A percentile compares a stretch with the other conserved stretches of the same genome.
Evolutionary conservation across 1,140 invertebrate genomes (phyloP).

Genomic region (Leucophenga varia): DNA sequence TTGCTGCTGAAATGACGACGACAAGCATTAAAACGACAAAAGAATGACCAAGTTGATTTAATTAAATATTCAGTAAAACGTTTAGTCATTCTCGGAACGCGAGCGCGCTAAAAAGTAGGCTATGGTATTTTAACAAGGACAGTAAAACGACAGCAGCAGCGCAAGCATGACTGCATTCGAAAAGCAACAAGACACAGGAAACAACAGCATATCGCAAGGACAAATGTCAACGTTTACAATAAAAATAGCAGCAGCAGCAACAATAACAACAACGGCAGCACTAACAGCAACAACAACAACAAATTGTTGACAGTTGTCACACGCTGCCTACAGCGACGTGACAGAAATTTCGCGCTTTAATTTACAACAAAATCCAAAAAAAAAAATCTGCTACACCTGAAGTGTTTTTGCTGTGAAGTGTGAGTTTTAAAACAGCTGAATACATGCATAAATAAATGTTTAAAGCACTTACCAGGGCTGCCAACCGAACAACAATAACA

Average conservation of each 20-base stretch:
- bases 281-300: background rate
- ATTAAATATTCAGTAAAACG: constrained; percentile 40
- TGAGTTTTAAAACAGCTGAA: constrained; percentile 20
- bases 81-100: constrained; percentile 10
- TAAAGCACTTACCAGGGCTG: too few relatives aligned
- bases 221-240: constrained; percentile 32
- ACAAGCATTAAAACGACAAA: background rate
- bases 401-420: too few relatives aligned
- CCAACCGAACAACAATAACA: too few relatives aligned
- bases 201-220: background rate
- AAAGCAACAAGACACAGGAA: background rate
- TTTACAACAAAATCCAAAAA: constrained; percentile 16
- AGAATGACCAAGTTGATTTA: constrained; percentile 42
- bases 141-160: background rate
- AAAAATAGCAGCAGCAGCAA: constrained; percentile 21
- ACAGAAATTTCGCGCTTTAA: background rate
- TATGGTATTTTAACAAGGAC: constrained; percentile 29
- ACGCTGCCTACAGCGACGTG: constrained; percentile 18
- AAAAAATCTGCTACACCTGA: constrained; percentile 22
- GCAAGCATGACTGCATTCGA: too few relatives aligned
- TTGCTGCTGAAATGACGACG: constrained; percentile 18
- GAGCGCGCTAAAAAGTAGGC: constrained; percentile 24
- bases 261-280: constrained; percentile 6
- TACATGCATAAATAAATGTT: constrained; percentile 31
- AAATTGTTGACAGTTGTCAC: constrained; percentile 46